These are phyloP conservation scores for Centrocercus urophasianus DNA, from an alignment of 2,113 vertebrate species.

Conservation along the genomic window DNA sequence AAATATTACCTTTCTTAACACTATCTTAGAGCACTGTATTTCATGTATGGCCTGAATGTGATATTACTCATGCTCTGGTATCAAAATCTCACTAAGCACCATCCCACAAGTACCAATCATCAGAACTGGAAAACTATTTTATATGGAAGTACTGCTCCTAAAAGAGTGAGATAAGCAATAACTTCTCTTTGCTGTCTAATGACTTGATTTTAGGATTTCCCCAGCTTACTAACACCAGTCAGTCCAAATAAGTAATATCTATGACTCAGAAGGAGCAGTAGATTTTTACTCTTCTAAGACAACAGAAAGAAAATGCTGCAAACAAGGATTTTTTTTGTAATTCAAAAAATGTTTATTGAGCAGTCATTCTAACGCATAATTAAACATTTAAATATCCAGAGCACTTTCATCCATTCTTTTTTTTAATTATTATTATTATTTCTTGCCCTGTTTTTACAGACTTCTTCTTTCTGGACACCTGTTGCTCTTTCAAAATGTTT, in stretches of 20 bases:
- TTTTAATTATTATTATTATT: not conserved
- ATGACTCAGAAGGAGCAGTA: not conserved
- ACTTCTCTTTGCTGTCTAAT: not conserved
- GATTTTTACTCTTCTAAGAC: not conserved
- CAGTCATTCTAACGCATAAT: not conserved
- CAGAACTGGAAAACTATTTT: not conserved
- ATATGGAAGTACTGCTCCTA: not conserved
- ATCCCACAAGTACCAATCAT: not conserved
- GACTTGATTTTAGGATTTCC: not conserved
- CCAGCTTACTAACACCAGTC: not conserved
- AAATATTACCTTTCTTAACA: not conserved
- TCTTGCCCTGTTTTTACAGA: not conserved
- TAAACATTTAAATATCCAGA: not conserved
- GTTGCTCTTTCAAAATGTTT: not conserved
- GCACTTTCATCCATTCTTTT: not conserved
- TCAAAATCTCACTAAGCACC: not conserved
- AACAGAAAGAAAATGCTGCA: not conserved
- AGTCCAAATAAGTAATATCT: not conserved
- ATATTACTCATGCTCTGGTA: not conserved
- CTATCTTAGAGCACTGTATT: not conserved
- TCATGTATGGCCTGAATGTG: not conserved
- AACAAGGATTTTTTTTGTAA: accelerated
- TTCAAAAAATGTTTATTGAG: not conserved
- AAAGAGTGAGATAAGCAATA: not conserved
- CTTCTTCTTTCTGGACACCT: not conserved